Percentiles rank a stretch among this genome's conserved stretches.
Conservation (phyloP, 2,797 vertebrate species). For the Anabacerthia variegaticeps region DNA sequence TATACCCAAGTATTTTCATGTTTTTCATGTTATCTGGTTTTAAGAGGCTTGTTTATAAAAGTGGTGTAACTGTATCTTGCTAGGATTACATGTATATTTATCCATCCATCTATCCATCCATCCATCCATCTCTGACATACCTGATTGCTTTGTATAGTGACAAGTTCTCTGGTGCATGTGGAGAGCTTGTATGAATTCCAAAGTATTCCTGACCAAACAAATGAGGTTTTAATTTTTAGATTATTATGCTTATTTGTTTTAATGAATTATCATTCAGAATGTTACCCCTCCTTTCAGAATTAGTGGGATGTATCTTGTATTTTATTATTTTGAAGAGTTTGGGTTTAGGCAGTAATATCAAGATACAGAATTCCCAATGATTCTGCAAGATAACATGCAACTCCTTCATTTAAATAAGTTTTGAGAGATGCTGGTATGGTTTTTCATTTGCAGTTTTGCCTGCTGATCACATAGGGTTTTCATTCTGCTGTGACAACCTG, state of each 20-base stretch:
- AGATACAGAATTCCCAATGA: background rate
- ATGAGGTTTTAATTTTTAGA: background rate
- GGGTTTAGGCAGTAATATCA: background rate
- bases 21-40: background rate
- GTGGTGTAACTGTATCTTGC: background rate
- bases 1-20: background rate
- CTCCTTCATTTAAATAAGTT: background rate
- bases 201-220: background rate
- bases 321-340: background rate
- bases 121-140: background rate
- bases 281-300: background rate
- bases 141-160: background rate
- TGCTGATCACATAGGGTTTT: background rate
- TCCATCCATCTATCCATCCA: rapidly evolving
- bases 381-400: background rate
- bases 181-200: background rate
- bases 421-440: background rate
- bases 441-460: background rate
- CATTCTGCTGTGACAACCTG: background rate
- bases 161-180: background rate
- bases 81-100: background rate
- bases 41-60: background rate
- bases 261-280: background rate
- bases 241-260: background rate
- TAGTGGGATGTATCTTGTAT: background rate